Evolutionary conservation across 2,797 vertebrate genomes (phyloP), one percentile per base, ranked within the genome.

Genomic region (Hipposideros larvatus): DNA sequence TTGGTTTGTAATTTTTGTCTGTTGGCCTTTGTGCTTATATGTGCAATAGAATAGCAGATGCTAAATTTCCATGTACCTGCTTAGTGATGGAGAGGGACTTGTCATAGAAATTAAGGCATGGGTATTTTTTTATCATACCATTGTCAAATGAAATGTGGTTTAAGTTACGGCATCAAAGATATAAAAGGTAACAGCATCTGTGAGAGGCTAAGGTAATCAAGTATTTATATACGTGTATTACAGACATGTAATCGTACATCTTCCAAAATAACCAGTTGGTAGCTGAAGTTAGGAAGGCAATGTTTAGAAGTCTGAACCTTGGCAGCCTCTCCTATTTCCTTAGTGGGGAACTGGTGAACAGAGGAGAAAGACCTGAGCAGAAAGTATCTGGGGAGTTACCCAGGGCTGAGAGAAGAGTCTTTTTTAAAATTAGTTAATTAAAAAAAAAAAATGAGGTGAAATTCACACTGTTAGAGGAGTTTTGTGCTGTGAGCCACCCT

Each of bases 131-230:
- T 95, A 73, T 93, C 59, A 89, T n/a, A 91, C 18, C 18, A 46
- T 86, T 94, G 77, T 57, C 71, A 92, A 71, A 53, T 91, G 59
- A 92, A 88, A 89, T 83, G 46, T 82, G 59, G 18, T 92, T 94
- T 93, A 91, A 92, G 46, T 83, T 61, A 51, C 80, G 37, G 48
- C 83, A 3, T 89, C 71, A 94, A 87, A 84, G 70, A 59, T 18
- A 51, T 82, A 43, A 66, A 80, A 63, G 31, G 78, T 95, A 83
- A 96, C 91, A 74, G 22, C 31, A 61, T 80, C 34, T 92, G 68
- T 91, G 51, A 95, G 34, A 41, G 95, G 68, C 93, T 96, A 94
- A 59, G 21, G 57, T 87, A 95, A 90, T 88, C 75, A 96, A 87
- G 37, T 83, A 83, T 94, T 97, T 57, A 82, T 28, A 43, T 97